Evolutionary conservation across 2,888 invertebrate genomes (phyloP), one percentile per base, ranked within the genome.

Genomic region (Hirtodrosophila cameraria): DNA sequence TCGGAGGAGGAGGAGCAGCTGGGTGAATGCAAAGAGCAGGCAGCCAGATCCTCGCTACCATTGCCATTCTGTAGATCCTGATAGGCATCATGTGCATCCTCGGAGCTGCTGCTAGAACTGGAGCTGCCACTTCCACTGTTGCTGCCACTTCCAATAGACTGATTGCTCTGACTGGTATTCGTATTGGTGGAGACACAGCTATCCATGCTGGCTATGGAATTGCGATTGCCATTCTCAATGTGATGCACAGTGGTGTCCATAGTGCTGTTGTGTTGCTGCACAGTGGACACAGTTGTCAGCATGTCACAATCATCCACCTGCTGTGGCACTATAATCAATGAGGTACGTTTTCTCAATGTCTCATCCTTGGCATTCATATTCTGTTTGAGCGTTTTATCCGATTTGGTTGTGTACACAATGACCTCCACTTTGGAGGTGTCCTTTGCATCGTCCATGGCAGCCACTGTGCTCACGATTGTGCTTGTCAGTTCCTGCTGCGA

Each of bases 291-390:
- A 20, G 12, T 50, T 13, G 55, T n/a, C 48, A 64, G 28, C 5
- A 58, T 6, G n/a, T n/a, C n/a, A n/a, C n/a, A n/a, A 38, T 62
- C 50, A 11, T 75, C 77, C 52, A 72, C 76, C 59, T 86, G 84
- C 45, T 87, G 90, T 18, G 90, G 90, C 70, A 90, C 89, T 31
- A 91, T 90, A 25, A 89, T 88, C 23, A 91, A 69, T 11, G 91
- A 91, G 45, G 91, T 91, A 11, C 91, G 90, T 57, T 91, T 91
- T 31, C 91, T 76, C 25, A 89, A 58, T 2, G 89, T 78, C 38
- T 91, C 91, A 65, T 91, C 90, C 84, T 88, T 90, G 75, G 88
- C 86, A 71, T 91, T 89, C 49, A 91, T 90, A 45, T 90, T 91
- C 67, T 90, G 90, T 53, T 90, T 90, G 15, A 91, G 80, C 2